Conservation (phyloP, 2,113 vertebrate species). For the Xiphophorus hellerii region DNA sequence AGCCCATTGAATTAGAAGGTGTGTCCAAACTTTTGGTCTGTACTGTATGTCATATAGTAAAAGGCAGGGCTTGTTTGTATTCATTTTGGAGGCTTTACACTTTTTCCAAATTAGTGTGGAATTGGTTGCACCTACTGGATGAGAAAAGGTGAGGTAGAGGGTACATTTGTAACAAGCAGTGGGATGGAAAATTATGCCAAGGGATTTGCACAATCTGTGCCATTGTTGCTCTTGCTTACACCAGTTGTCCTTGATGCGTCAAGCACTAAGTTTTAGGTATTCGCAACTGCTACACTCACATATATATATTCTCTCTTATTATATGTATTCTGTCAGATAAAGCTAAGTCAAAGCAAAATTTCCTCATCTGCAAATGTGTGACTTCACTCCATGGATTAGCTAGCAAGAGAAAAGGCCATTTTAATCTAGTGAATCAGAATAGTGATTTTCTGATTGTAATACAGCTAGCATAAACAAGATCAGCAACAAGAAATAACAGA, state of each 20-base stretch:
- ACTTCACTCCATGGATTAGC: no score
- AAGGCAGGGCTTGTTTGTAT: neutral
- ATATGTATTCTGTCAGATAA: neutral
- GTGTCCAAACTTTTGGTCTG: no score
- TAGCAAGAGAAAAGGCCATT: no score
- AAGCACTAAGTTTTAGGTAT: neutral
- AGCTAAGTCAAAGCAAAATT: neutral
- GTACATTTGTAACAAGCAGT: slow-evolving; percentile 11
- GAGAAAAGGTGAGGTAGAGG: slow-evolving; percentile 16
- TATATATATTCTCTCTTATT: no score
- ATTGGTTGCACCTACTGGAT: neutral
- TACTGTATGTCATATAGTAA: neutral
- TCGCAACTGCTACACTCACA: neutral
- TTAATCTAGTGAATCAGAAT: no score
- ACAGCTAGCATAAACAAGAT: no score
- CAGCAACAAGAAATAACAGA: no score
- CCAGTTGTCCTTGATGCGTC: neutral
- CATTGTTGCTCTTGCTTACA: neutral
- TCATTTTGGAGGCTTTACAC: neutral
- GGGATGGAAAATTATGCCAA: slow-evolving; percentile 13
- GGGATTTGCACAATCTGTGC: slow-evolving; percentile 16
- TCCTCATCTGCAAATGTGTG: no score
- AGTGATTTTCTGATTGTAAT: no score
- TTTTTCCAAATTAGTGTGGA: neutral
- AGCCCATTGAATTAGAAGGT: no score